Evolutionary conservation across 35 echinoderm and acorn worm genomes (phyloP), one percentile per base, ranked within the genome.

Genomic region (Lytechinus pictus): DNA sequence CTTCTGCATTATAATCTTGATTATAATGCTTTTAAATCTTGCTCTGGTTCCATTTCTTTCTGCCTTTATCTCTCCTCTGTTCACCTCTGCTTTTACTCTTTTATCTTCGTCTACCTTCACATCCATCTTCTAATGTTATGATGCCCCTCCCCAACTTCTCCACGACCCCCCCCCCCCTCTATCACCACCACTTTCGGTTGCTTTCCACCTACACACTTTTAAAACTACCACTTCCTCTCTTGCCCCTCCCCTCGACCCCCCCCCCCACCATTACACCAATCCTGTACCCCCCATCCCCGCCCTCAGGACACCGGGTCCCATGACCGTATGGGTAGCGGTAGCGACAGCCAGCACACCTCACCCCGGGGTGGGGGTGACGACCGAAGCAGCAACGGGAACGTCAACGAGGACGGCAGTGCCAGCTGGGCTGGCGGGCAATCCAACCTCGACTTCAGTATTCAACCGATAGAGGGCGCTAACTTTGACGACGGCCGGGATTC

Each of bases 361-460:
- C 92, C 92, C 54, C 92, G 92, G 29, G 52, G 52, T 27, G 92
- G 92, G 10, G 92, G 53, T 19, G 92, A 93, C 4, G 92, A 93
- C 27, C 52, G 92, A 13, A 93, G 92, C 92, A 93, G 92, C 54
- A 93, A 93, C 53, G 92, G 92, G 11, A 93, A 93, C 92, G 92
- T 57, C 53, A 57, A 54, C 14, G 92, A 93, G 54, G 92, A 93
- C 52, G 92, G 92, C 10, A 57, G 55, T 10, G 92, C 92, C 92
- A 93, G 92, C 92, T 93, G 92, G 92, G 54, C 92, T 93, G 92
- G 92, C 53, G 92, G 92, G 10, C 92, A 93, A 44, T 93, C 92
- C 53, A 93, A 93, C 92, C 92, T 93, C 92, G 92, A 93, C 92
- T 93, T 93, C 54, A 54, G 92, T 57, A 93, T 93, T 57, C 92